Evolutionary conservation across 2,888 invertebrate genomes (phyloP).

Genomic region (Leptopilina drosophilae): DNA sequence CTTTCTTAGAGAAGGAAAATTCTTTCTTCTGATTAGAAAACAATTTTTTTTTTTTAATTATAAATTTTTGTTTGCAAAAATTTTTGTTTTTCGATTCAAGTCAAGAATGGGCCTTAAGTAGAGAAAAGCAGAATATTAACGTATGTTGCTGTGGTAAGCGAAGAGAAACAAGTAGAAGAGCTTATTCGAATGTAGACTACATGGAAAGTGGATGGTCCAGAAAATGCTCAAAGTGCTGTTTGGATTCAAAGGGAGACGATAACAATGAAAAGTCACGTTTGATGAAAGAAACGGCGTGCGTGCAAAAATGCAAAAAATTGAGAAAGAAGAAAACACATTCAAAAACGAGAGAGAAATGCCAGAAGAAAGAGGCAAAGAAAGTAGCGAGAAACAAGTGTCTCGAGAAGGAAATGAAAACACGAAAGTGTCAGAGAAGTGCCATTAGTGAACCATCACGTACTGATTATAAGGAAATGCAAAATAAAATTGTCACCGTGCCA

Average conservation of each 20-base stretch:
- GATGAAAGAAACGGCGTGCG: slow-evolving; percentile 19
- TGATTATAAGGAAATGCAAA: slow-evolving; percentile 3
- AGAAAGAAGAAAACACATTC: slow-evolving; percentile 39
- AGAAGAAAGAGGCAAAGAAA: slow-evolving; percentile 45
- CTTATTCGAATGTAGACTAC: slow-evolving; percentile 44
- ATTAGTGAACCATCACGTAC: slow-evolving; percentile 13
- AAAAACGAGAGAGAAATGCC: slow-evolving; percentile 40
- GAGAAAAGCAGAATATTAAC: background rate
- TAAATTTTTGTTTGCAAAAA: background rate
- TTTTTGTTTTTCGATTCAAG: background rate
- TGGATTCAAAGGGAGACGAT: slow-evolving; percentile 32
- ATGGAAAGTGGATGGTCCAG: slow-evolving; percentile 43
- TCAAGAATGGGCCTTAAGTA: slow-evolving; percentile 28
- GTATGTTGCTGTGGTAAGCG: slow-evolving; percentile 28
- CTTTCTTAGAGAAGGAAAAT: no score
- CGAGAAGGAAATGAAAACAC: slow-evolving; percentile 49
- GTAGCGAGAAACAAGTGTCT: slow-evolving; percentile 43
- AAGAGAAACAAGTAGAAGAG: slow-evolving; percentile 8
- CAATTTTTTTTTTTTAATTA: no score
- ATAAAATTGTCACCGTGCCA: background rate
- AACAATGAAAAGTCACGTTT: slow-evolving; percentile 28
- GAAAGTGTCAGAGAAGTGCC: slow-evolving; percentile 11
- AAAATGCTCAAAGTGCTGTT: slow-evolving; percentile 38
- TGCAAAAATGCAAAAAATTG: slow-evolving; percentile 25
- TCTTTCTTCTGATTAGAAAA: background rate